Evolutionary conservation across 2,888 invertebrate genomes (phyloP).

Genomic region (Polietes domitor): DNA sequence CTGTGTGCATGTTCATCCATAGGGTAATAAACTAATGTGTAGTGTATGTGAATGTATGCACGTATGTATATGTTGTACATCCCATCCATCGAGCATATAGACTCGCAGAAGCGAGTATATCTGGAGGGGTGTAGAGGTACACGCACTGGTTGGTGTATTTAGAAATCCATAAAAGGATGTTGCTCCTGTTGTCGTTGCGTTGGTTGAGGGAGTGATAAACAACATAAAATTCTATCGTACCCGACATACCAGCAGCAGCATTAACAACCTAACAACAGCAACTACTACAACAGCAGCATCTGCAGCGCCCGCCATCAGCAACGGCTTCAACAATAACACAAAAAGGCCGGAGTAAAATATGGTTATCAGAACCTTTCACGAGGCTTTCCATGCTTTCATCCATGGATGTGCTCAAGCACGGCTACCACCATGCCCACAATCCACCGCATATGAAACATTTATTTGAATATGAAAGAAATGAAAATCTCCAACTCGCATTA

Average conservation of each 20-base stretch:
- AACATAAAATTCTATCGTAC: conserved; percentile 18
- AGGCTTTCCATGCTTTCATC: background rate
- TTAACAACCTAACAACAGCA: conserved; percentile 9
- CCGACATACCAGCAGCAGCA: background rate
- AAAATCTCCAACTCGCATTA: conserved; percentile 8
- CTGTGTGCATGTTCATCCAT: background rate
- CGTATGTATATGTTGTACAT: too few species aligned
- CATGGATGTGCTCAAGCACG: background rate
- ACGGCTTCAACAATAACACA: conserved; percentile 2
- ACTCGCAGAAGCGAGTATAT: background rate
- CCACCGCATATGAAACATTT: conserved; percentile 3
- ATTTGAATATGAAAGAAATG: conserved; percentile 16
- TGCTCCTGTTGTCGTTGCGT: background rate
- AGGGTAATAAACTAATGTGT: conserved; percentile 15
- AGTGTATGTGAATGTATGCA: background rate
- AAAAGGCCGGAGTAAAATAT: conserved; percentile 14
- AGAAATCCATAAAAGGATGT: conserved; percentile 30
- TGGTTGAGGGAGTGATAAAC: conserved; percentile 12
- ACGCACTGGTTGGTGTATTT: background rate
- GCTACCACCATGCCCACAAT: background rate
- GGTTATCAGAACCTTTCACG: conserved; percentile 7
- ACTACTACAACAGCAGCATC: background rate
- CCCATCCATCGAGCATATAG: background rate
- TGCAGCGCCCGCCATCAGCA: too few species aligned
- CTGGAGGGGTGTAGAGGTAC: background rate